Evolutionary conservation across 2,797 vertebrate species (phyloP).

Genomic region (Pipistrellus pygmaeus): DNA sequence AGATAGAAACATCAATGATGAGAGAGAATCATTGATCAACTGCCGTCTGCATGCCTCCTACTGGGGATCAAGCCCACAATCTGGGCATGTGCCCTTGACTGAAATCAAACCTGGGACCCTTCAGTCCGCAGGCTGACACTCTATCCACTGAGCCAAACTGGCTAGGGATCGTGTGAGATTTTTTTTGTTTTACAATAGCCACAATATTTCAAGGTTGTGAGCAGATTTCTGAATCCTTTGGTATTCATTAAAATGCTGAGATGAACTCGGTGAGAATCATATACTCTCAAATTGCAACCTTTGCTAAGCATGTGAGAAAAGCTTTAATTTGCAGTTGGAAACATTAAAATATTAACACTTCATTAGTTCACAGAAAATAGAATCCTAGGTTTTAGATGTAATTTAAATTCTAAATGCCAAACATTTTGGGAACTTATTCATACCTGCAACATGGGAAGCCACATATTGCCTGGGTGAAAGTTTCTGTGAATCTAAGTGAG

Average conservation of each 20-base stretch:
- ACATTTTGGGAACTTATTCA: background rate
- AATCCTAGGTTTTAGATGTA: background rate
- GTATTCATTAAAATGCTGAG: background rate
- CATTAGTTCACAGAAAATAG: background rate
- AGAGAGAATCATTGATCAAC: too few relatives aligned
- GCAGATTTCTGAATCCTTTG: background rate
- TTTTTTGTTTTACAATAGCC: background rate
- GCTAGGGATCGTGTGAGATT: background rate
- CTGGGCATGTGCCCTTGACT: too few relatives aligned
- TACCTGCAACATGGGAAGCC: background rate
- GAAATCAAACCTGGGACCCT: too few relatives aligned
- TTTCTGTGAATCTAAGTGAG: background rate
- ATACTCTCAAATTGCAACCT: background rate
- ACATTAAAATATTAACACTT: background rate
- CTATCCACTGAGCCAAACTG: too few relatives aligned
- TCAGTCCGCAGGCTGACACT: too few relatives aligned
- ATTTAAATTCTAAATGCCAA: background rate
- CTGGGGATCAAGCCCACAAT: too few relatives aligned
- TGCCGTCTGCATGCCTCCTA: too few relatives aligned
- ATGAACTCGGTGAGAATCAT: background rate
- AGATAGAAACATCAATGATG: too few relatives aligned
- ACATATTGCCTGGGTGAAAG: background rate
- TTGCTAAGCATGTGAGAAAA: background rate
- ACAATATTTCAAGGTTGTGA: background rate
- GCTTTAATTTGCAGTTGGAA: background rate